Evolutionary conservation across 64 coral and sea anemone genomes (phyloP).

Genomic region (Montipora capricornis): DNA sequence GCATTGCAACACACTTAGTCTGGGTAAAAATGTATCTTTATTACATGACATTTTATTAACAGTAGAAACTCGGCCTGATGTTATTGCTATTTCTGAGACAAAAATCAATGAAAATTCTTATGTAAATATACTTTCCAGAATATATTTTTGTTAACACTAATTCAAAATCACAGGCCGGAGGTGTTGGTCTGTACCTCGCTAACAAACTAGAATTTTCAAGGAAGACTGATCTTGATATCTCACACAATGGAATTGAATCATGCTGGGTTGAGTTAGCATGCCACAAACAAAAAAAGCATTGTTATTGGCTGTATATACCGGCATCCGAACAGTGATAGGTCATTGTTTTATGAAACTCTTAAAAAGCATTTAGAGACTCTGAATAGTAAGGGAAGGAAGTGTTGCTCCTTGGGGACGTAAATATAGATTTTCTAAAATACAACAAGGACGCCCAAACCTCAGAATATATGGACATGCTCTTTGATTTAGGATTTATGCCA

Average conservation of each 20-base stretch:
- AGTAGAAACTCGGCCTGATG: not conserved
- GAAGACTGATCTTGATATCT: constrained; percentile 9
- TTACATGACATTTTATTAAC: constrained; percentile 44
- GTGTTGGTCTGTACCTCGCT: constrained; percentile 46
- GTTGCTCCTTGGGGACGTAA: constrained; percentile 56
- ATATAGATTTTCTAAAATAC: constrained; percentile 49
- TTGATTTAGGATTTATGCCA: constrained; percentile 63
- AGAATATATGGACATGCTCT: constrained; percentile 59
- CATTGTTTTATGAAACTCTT: constrained; percentile 7
- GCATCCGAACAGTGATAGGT: constrained; percentile 19
- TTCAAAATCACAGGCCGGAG: constrained; percentile 36
- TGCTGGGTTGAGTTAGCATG: constrained; percentile 36
- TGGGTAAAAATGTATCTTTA: constrained; percentile 32
- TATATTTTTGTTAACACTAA: constrained; percentile 4
- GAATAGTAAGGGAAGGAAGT: constrained; percentile 39
- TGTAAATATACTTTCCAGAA: not conserved
- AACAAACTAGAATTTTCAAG: constrained; percentile 5
- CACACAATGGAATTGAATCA: constrained; percentile 29
- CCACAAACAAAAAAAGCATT: constrained; percentile 30
- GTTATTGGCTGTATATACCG: constrained; percentile 45
- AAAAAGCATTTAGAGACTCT: constrained; percentile 13
- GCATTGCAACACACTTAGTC: constrained; percentile 34
- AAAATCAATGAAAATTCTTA: constrained; percentile 5
- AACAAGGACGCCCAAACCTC: constrained; percentile 38
- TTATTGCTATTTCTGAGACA: not conserved